Evolutionary conservation across 2,888 invertebrate species (phyloP), one percentile per base, ranked within the genome.

Genomic region (Polydesmus complanatus): DNA sequence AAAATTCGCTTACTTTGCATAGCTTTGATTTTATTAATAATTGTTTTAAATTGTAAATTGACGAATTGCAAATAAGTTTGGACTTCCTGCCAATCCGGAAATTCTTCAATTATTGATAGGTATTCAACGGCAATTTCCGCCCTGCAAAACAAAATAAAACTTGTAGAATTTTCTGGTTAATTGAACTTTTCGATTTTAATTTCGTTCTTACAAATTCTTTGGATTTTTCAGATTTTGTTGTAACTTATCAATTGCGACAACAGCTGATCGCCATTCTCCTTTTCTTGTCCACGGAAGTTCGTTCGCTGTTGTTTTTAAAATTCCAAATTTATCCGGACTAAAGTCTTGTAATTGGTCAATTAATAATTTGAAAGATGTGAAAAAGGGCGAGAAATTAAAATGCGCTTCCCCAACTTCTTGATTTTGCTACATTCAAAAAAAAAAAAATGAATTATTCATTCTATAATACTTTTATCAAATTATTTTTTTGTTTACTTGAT

Each of bases 51-150:
- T 27, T 61, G 61, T 56, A 50, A 27, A 25, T 61, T 61, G 18
- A 56, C 18, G 11, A 61, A 21, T 26, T 61, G 50, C 21, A 61
- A 27, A 8, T 25, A 25, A 14, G 23, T 14, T 27, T 56, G 25
- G 23, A 48, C 27, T n/a, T 56, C 19, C 21, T n/a, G 18, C 61
- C 61, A 61, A 48, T 56, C 21, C 2, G 61, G 61, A 27, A 56
- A 18, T 26, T 50, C n/a, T 25, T 61, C 61, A 2, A 61, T 27
- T 5, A 61, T 14, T n/a, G 61, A 61, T 23, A 61, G 26, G 26
- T 56, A 61, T 21, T 53, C 18, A 25, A 59, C 27, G 22, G 53
- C 2, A 2, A 27, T 47, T 2, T 53, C 47, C 21, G 37, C 50
- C 2, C 56, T 56, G 22, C 1, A 37, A 56, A 22, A 52, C 14